Base-by-base conservation (phyloP, 2,888 invertebrate genomes). In the Cheilosia grossa region DNA sequence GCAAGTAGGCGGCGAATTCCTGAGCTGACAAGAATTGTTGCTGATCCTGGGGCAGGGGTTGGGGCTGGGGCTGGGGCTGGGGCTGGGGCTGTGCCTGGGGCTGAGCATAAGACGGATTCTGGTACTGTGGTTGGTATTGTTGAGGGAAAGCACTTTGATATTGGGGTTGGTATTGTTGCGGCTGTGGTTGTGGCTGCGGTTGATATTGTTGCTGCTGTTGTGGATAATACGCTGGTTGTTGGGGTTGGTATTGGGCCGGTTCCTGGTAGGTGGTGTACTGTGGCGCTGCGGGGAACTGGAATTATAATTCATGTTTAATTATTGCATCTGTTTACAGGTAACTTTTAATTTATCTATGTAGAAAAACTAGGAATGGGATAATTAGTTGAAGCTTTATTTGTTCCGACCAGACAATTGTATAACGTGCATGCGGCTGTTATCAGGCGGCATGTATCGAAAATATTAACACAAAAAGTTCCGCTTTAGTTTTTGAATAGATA, bases 21-120 rank as follows among this genome's bases (percentile, higher is more conserved):
- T 88, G 90, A 42, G 91, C 90, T 74, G 91, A 89, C 9, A 92
- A 91, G 73, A 91, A 92, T 77, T 91, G 92, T 67, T 90, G 85
- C 47, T 88, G 90, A 66, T 87, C 88, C 73, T 86, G 89, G 1
- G 70, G 59, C 21, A 66, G 78, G 10, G 70, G 54, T 17, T 70
- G 78, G 10, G 70, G 59, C 21, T 70, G 78, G 10, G 70, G 54
- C 17, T 70, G 78, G 10, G 70, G 54, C 21, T 74, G 78, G 1
- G 24, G 2, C 24, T 24, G 24, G 9, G 78, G 44, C 40, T 87
- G 86, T 2, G 72, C 64, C 42, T 87, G 87, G 19, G 89, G 87
- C 10, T 87, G 88, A 27, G 86, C 87, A 56, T 59, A 63, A 3
- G 44, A 44, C 33, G 78, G 77, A 17, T 42, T 59, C 21, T 87